A percentile compares a stretch with the other conserved stretches of the same genome.
Evolutionary conservation across 2,888 invertebrate genomes (phyloP).

Genomic region (Atethmia centrago): DNA sequence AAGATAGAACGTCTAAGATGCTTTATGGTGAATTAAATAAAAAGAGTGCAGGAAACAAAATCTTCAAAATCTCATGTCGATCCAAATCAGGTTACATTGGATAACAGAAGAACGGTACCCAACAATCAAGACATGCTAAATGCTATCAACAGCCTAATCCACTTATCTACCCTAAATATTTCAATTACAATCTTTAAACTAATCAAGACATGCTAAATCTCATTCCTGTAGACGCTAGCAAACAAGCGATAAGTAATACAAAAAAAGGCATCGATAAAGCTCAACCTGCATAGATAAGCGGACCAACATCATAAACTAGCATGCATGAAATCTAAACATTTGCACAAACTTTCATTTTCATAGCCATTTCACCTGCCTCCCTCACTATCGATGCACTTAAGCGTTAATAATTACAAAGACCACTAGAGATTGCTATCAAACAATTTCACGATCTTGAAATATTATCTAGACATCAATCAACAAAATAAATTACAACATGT

Average conservation of each 20-base stretch:
- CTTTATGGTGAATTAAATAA: background rate
- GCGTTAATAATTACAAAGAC: conserved; percentile 49
- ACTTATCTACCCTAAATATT: background rate
- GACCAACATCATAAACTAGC: conserved; percentile 7
- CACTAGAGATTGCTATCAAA: conserved; percentile 48
- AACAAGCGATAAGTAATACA: background rate
- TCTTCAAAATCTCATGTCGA: too few relatives aligned
- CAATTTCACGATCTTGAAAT: conserved; percentile 44
- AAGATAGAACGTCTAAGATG: background rate
- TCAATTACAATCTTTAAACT: background rate
- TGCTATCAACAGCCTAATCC: background rate
- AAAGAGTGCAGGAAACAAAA: background rate
- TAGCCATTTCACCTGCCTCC: conserved; percentile 53
- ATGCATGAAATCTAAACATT: conserved; percentile 22
- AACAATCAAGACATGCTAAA: too few relatives aligned
- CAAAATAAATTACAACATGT: conserved; percentile 51
- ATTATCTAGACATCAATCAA: conserved; percentile 58
- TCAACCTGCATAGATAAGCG: conserved; percentile 5
- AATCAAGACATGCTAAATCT: background rate
- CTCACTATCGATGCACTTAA: conserved; percentile 28
- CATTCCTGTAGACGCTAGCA: background rate
- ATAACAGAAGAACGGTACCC: background rate
- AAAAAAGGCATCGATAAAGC: conserved; percentile 10
- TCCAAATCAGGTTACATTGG: background rate
- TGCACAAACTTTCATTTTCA: conserved; percentile 56